These are phyloP conservation scores for Barypeithes pellucidus DNA, from an alignment of 2,888 invertebrate species.

Conservation along the genomic window DNA sequence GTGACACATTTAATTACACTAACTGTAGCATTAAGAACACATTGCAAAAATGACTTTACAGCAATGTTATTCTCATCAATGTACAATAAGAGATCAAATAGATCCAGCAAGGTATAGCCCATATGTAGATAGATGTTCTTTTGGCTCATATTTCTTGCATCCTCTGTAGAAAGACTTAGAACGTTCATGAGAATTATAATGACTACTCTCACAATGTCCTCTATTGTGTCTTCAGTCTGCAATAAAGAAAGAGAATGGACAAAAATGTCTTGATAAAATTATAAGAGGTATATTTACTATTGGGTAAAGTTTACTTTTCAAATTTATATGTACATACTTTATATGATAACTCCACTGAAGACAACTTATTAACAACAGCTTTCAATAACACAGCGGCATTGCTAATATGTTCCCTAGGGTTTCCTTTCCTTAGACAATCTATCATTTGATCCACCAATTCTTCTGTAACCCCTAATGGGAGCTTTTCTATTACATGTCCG, in stretches of 20 bases:
- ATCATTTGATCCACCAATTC: slow-evolving; percentile 63
- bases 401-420: slow-evolving; percentile 57
- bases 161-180: slow-evolving; percentile 58
- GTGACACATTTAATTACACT: slow-evolving; percentile 63
- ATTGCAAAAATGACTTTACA: slow-evolving; percentile 58
- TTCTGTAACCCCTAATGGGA: slow-evolving; percentile 57
- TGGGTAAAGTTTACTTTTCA: no score
- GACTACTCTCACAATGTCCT: slow-evolving; percentile 57
- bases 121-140: slow-evolving; percentile 62
- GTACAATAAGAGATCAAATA: slow-evolving; percentile 62
- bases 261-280: background rate
- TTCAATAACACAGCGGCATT: slow-evolving; percentile 57
- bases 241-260: slow-evolving; percentile 32
- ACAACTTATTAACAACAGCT: slow-evolving; percentile 53
- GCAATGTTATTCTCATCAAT: slow-evolving; percentile 55
- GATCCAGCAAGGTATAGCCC: slow-evolving; percentile 62
- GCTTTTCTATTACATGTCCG: slow-evolving; percentile 57
- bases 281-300: no score
- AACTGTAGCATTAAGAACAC: slow-evolving; percentile 59
- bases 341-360: slow-evolving; percentile 37
- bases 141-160: slow-evolving; percentile 57
- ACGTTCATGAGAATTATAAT: slow-evolving; percentile 61
- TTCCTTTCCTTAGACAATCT: slow-evolving; percentile 60
- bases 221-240: slow-evolving; percentile 58
- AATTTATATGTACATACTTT: slow-evolving; percentile 43